Base-by-base conservation (phyloP, 2,888 invertebrate genomes). In the Drosophila mulleri region DNA sequence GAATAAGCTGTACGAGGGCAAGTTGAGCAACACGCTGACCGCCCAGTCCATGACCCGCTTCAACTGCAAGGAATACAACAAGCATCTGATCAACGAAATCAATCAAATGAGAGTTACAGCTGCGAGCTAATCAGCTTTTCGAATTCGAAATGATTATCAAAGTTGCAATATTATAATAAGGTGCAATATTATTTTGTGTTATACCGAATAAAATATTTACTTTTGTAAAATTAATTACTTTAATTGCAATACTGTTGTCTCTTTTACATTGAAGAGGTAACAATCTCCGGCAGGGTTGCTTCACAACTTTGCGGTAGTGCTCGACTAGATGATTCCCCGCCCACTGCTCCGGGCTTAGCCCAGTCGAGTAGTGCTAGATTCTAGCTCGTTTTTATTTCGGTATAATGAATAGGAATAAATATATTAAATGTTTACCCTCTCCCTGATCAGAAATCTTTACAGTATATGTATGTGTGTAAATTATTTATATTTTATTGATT, bases 1-100 rank as follows among this genome's bases (percentile, higher is more conserved):
- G 93, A 95, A 97, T 93, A 99, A 99, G 93, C 96, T 95, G 9
- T 99, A 96, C 92, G 98, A 97, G 92, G 93, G 92, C 65, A 86
- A 84, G 78, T 79, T 84, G 16, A 95, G 97, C 47, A 93, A 98
- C 76, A 98, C 96, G 93, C 95, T 96, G 0, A 95, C 95, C 0
- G 95, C 96, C 12, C 93, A 96, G 81, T 94, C 94, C 61, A 95
- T 96, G 0, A 94, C 95, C 11, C 96, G 96, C 0, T 92, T 98
- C 0, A 96, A 98, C 92, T 95, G 95, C 91, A 95, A 95, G 78
- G 96, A 96, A 39, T 96, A 96, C 67, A 96, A 96, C 81, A 93
- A 95, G 39, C 94, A 95, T 90, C 93, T 98, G 59, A 92, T 97
- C 26, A 94, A 95, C 61, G 95, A 96, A 89, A 95, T 97, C 63